Evolutionary conservation across 1,140 invertebrate genomes (phyloP), one percentile per base, ranked within the genome.

Genomic region (Steinernema khuongi): DNA sequence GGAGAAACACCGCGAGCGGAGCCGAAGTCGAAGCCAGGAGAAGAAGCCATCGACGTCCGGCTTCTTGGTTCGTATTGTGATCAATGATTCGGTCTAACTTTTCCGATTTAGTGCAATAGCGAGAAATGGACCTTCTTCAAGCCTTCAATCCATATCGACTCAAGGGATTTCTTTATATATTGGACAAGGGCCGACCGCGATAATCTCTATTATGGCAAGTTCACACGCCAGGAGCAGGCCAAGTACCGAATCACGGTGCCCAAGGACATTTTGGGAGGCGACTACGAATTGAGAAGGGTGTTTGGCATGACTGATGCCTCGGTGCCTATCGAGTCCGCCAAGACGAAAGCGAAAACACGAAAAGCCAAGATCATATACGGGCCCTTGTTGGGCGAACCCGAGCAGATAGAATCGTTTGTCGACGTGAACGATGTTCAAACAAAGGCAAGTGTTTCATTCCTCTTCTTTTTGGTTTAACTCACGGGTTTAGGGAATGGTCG

Each of bases 401-500:
- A 41, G n/a, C 36, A 41, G 7, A 41, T 41, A 41, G 36, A 41
- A 11, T 41, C 36, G 7, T 41, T 41, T n/a, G 36, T n/a, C n/a
- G 7, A 41, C 36, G 36, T 41, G 7, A 41, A 41, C 36, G 36
- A 41, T 41, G n/a, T n/a, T 41, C n/a, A 41, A 11, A 41, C 36
- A 7, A n/a, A 41, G 36, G 36, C n/a, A 41, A 41, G 36, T 41
- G 36, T 11, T 41, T 7, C n/a, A 41, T n/a, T 7, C 7, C 7
- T 7, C n/a, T n/a, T n/a, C n/a, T n/a, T n/a, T n/a, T n/a, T n/a
- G n/a, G n/a, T n/a, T n/a, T n/a, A n/a, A n/a, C n/a, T n/a, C n/a
- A n/a, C 36, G 36, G 36, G 36, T 41, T 41, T 60, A 60, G 50
- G 50, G 50, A 11, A 60, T 41, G 36, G 36, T 60, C 50, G 50